Evolutionary conservation across 2,888 invertebrate species (phyloP).

Genomic region (Rhagonycha lutea): DNA sequence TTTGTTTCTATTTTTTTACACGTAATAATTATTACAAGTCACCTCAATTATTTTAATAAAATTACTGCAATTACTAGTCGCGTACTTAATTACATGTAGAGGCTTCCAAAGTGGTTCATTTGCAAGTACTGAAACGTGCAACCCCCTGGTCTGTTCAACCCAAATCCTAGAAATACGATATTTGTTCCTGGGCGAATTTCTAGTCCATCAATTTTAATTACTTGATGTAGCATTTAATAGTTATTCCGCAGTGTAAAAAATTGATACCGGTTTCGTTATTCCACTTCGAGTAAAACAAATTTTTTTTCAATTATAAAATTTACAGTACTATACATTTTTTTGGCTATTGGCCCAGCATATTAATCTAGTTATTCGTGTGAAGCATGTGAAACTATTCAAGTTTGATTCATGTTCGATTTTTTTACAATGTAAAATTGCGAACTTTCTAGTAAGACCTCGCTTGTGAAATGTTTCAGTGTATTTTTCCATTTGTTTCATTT

Average conservation of each 20-base stretch:
- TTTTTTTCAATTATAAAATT: neutral
- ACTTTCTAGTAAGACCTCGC: neutral
- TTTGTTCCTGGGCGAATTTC: conserved; percentile 10
- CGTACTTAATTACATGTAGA: neutral
- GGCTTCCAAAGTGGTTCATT: too few relatives aligned
- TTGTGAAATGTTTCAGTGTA: neutral
- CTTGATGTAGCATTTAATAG: neutral
- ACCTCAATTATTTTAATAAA: neutral
- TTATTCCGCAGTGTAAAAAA: neutral
- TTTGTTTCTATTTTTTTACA: neutral
- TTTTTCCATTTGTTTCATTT: neutral
- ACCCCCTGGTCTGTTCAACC: neutral
- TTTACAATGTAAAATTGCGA: neutral
- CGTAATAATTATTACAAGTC: neutral
- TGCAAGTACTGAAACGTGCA: neutral
- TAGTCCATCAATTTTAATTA: neutral
- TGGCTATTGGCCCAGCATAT: neutral
- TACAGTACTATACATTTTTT: neutral
- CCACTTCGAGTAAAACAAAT: neutral
- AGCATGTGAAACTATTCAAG: neutral
- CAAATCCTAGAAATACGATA: conserved; percentile 11
- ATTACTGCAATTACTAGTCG: neutral
- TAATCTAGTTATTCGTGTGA: neutral
- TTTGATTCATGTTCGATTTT: neutral
- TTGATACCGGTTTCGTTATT: neutral